A percentile compares a stretch with the other conserved stretches of the same genome.
Conservation (phyloP, 2,888 invertebrate species). For the Serripes groenlandicus region DNA sequence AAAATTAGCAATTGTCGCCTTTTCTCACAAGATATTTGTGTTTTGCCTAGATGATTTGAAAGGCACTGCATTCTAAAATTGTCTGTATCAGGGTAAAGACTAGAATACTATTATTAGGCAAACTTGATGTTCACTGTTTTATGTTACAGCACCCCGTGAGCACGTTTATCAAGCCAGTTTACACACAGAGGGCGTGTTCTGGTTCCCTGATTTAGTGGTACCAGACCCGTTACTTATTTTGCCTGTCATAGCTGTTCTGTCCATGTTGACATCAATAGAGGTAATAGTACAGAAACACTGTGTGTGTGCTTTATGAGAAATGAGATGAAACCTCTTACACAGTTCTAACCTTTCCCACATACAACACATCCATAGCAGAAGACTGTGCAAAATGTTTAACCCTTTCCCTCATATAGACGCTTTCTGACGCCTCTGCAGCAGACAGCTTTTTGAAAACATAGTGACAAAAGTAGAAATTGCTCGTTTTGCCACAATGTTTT, state of each 20-base stretch:
- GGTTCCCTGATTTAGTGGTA: slow-evolving; percentile 50
- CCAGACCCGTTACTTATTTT: slow-evolving; percentile 46
- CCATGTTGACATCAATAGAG: slow-evolving; percentile 24
- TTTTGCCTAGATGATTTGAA: no score
- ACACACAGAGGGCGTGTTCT: slow-evolving; percentile 34
- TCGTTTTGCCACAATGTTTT: slow-evolving; percentile 1
- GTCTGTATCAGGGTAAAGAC: no score
- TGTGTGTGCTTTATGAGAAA: no score
- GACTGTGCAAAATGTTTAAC: no score
- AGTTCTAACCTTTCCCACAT: no score
- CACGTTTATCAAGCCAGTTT: slow-evolving; percentile 1
- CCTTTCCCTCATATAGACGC: neutral
- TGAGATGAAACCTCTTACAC: no score
- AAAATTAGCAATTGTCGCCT: no score
- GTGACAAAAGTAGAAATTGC: neutral
- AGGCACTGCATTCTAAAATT: no score
- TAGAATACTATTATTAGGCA: no score
- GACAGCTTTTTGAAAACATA: neutral
- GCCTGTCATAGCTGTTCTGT: slow-evolving; percentile 32
- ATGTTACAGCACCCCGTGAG: neutral
- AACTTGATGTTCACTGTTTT: no score
- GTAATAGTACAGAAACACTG: slow-evolving; percentile 3
- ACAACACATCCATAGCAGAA: no score
- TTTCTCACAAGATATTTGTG: no score
- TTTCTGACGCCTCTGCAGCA: neutral